Evolutionary conservation across 2,113 vertebrate species (phyloP), one percentile per base, ranked within the genome.

Genomic region (Gulo gulo): DNA sequence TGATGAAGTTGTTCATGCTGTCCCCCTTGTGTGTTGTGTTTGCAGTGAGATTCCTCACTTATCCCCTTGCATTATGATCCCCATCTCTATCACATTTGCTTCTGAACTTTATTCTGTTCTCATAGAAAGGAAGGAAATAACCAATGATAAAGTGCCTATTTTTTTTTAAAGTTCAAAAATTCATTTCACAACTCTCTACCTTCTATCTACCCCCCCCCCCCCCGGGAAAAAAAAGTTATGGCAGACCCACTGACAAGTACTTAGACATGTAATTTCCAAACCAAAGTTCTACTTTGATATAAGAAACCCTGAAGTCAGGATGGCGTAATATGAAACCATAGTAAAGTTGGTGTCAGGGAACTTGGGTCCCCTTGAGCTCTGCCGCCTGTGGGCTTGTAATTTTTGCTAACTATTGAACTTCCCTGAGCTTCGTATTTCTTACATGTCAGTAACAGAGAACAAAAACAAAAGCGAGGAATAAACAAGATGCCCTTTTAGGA

Each of bases 111-210:
- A 71, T 92, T 94, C 73, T 71, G 21, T 50, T 86, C 24, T 86
- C 50, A 13, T 61, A 50, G 7, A 69, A 81, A 52, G 55, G 24
- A 6, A 96, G 61, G 34, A 96, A 73, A 83, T 90, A 78, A 71
- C 57, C 52, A 84, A 36, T 67, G 67, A 29, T 52, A 76, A 94
- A 81, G 0, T 36, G 0, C 31, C 31, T 26, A 9, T 47, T 78
- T 90, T 90, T 90, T 94, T 82, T 81, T 86, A 42, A 91, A 52
- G 18, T 86, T 92, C 79, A 87, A 50, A 89, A 78, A 21, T 92
- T 61, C 61, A 47, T 84, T 65, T 94, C 39, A 42, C 31, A 47
- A 10, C 45, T 73, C 42, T 18, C 42, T 0, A 47, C 31, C 24
- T 34, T 31, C 18, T 57, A 23, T 23, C 6, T 34, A 50, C 1